Evolutionary conservation across 2,888 invertebrate genomes (phyloP), one percentile per base, ranked within the genome.

Genomic region (Seira sanloemensis): DNA sequence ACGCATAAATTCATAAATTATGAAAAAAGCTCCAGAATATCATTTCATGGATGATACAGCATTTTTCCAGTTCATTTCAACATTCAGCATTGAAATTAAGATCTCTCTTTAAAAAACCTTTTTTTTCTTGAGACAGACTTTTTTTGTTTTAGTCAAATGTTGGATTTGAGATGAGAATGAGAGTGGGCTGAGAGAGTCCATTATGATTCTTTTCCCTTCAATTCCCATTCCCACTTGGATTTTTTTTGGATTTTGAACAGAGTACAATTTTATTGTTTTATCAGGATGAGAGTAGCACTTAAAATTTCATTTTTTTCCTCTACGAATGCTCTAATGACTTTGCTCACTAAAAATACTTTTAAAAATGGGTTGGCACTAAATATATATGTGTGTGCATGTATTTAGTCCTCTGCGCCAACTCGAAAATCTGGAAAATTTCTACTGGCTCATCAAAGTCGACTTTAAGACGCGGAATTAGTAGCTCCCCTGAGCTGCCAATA

Each of bases 51-150:
- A 50, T 2, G 50, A 50, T 50, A 18, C 50, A 50, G 12, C 5
- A 50, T n/a, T 50, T 50, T 50, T 50, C 50, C 50, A 50, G 50
- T 50, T 50, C 50, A 50, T 50, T 50, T 50, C 16, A 50, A n/a
- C n/a, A n/a, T n/a, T n/a, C n/a, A n/a, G n/a, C 50, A 37, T 37
- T n/a, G n/a, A 50, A 50, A 50, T n/a, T 50, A 50, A n/a, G 5
- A 50, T 50, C 50, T 50, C 50, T 37, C 37, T 37, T 37, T 12
- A 37, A 12, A 7, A 4, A 2, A n/a, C 50, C 2, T 2, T 16
- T 50, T 18, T n/a, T 12, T 50, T 50, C n/a, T 12, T 50, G 16
- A 50, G n/a, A 50, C 50, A n/a, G n/a, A 50, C 50, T 50, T 50
- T n/a, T n/a, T n/a, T n/a, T 50, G 50, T 50, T 50, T 50, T 50